Percentiles rank a stretch among this genome's conserved stretches.
Conservation (phyloP, 2,797 vertebrate genomes). For the Acridotheres tristis region DNA sequence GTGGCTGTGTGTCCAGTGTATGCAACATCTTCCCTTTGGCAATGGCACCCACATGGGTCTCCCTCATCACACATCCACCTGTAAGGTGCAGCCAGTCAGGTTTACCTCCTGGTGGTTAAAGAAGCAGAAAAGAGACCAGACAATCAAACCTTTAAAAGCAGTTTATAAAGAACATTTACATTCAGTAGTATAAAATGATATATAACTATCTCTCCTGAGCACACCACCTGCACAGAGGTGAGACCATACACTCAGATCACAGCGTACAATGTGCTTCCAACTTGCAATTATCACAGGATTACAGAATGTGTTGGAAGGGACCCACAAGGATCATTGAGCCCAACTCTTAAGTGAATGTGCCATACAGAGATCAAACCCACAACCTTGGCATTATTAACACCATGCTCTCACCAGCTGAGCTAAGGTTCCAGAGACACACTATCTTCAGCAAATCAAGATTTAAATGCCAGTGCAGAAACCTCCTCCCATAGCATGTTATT, state of each 20-base stretch:
- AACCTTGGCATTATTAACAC: neutral
- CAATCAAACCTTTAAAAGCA: neutral
- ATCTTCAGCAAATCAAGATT: neutral
- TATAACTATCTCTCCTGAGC: neutral
- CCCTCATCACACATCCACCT: neutral
- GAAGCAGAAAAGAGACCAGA: neutral
- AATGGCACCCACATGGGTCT: neutral
- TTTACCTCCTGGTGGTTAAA: neutral
- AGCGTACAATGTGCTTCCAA: neutral
- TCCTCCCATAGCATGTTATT: neutral
- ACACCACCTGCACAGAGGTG: neutral
- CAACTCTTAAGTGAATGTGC: neutral
- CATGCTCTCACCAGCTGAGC: neutral
- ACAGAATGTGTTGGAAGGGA: neutral
- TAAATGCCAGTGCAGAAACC: neutral
- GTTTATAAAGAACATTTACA: constrained; percentile 47
- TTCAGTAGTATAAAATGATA: constrained; percentile 37
- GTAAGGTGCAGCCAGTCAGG: neutral
- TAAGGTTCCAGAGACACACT: neutral
- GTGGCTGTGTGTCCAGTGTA: neutral
- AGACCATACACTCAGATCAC: neutral
- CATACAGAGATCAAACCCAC: neutral
- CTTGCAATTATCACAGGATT: neutral
- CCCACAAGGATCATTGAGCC: neutral
- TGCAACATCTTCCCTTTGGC: neutral